Evolutionary conservation across 2,888 invertebrate genomes (phyloP).

Genomic region (Lasioglossum villosulum): DNA sequence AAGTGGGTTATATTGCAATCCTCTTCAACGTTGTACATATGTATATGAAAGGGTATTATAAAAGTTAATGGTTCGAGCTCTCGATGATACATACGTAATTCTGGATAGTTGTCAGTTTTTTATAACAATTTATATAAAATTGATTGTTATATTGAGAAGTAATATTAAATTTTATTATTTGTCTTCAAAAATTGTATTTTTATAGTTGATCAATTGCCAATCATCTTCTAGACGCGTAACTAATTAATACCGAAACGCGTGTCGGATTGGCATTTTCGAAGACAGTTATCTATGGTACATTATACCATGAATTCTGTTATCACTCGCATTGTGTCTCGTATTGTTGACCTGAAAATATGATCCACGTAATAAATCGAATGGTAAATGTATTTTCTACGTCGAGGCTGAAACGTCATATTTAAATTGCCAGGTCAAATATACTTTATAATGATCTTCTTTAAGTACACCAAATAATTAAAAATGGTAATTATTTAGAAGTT

Average conservation of each 20-base stretch:
- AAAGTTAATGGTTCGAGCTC: not conserved
- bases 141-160: too few species aligned
- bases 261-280: not conserved
- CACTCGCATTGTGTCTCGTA: not conserved
- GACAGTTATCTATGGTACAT: constrained; percentile 13
- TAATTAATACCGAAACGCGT: not conserved
- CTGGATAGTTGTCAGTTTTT: not conserved
- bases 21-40: not conserved
- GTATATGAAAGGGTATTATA: not conserved
- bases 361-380: not conserved
- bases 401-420: not conserved
- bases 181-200: not conserved
- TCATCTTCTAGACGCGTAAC: not conserved
- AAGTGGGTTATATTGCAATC: not conserved
- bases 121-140: not conserved
- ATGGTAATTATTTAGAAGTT: too few species aligned
- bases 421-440: not conserved
- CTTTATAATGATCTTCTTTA: not conserved
- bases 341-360: not conserved
- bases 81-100: not conserved
- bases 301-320: constrained; percentile 13
- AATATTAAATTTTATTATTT: not conserved
- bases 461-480: not conserved
- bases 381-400: not conserved
- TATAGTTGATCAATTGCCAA: not conserved